Evolutionary conservation across 1,140 invertebrate genomes (phyloP), one percentile per base, ranked within the genome.

Genomic region (Heliothis virescens): DNA sequence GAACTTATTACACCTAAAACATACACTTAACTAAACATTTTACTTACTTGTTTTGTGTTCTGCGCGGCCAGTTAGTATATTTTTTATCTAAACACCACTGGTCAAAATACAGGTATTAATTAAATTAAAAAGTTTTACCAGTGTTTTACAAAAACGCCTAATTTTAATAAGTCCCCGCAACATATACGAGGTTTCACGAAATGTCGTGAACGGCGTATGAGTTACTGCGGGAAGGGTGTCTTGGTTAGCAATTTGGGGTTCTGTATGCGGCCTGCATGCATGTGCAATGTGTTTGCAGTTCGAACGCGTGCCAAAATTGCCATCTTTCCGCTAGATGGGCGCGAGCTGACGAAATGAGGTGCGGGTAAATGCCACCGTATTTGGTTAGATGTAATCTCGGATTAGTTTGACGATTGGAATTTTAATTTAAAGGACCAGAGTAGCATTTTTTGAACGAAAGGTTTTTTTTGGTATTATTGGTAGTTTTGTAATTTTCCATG

Each of bases 201-300:
- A 88, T 85, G 86, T 82, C 87, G 82, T 84, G 89, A 90, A 87
- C 53, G 78, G 86, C 86, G 81, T 86, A 90, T 94, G 90, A 94
- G 88, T 90, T 92, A 94, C 86, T 87, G 82, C 77, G 71, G 86
- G 80, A 84, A 80, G 82, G 81, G 86, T 82, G 85, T 92, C 90
- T 92, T 87, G 81, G 88, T 87, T 85, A 90, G 91, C 91, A 91
- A 94, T 92, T 92, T 92, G 89, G 86, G 90, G 89, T 92, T 92
- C 90, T 86, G 88, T 83, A 86, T 83, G 85, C 86, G 81, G 81
- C 63, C 79, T 79, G 83, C 77, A 60, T 81, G 83, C 82, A 84
- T 87, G 81, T 85, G 89, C 86, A 80, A 83, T 90, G 85, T 87
- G 85, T 86, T 85, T 84, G 84, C 85, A 87, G 81, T 83, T 85